Percentiles rank a stretch among this genome's conserved stretches.
phyloP scores from a whole-genome alignment of 2,113 vertebrate genomes.

The Bos javanicus region DNA sequence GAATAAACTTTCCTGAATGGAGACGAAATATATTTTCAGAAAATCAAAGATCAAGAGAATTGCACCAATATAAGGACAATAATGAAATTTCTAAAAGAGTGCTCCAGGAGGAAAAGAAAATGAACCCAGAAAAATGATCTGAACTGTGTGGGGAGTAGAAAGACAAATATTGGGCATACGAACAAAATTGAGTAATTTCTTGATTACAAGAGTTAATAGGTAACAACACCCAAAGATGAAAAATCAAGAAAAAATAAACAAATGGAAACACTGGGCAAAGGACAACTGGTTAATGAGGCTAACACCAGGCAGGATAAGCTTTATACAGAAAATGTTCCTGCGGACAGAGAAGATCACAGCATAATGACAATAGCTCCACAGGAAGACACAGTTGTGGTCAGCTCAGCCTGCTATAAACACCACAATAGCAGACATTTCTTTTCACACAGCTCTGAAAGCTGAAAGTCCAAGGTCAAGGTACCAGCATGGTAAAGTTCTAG shows the following conservation, averaged over 20 bases:
- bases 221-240: neutral
- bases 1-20: neutral
- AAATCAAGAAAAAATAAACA: neutral
- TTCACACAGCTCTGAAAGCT: neutral
- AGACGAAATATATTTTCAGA: neutral
- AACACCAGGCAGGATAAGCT: neutral
- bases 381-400: neutral
- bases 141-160: neutral
- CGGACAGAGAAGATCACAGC: neutral
- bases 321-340: neutral
- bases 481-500: neutral
- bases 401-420: neutral
- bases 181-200: neutral
- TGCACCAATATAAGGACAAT: neutral
- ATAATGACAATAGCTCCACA: neutral
- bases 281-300: neutral
- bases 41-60: neutral
- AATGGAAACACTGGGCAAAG: neutral
- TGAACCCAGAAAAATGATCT: neutral
- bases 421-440: too few species aligned
- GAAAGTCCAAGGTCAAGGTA: neutral
- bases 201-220: neutral
- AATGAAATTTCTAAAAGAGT: neutral
- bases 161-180: neutral
- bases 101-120: neutral